Evolutionary conservation across 2,797 vertebrate species (phyloP).

Genomic region (Malurus splendens): DNA sequence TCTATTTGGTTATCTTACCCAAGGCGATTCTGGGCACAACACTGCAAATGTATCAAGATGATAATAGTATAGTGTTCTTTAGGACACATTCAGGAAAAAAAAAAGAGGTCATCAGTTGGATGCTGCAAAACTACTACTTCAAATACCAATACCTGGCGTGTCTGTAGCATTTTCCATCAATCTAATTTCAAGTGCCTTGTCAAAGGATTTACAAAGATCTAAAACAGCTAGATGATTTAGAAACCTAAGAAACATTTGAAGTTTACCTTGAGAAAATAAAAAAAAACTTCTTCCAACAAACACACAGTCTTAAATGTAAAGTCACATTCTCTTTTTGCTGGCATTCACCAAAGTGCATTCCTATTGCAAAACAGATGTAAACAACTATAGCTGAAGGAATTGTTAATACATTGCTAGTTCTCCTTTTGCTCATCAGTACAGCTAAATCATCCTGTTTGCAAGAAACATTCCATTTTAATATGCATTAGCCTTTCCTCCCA

Average conservation of each 20-base stretch:
- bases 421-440: not conserved
- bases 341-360: not conserved
- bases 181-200: not conserved
- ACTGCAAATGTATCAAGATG: not conserved
- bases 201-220: not conserved
- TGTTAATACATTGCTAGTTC: not conserved
- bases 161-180: not conserved
- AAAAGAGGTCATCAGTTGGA: not conserved
- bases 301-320: not conserved
- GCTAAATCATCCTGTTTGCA: slow-evolving; percentile 14
- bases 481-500: not conserved
- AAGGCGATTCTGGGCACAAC: not conserved
- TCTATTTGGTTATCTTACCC: not conserved
- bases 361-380: not conserved
- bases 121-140: not conserved
- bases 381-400: not conserved
- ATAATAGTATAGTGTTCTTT: not conserved
- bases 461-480: not conserved
- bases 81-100: not conserved
- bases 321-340: not conserved
- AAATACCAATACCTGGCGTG: not conserved
- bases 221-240: not conserved
- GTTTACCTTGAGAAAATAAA: not conserved
- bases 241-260: not conserved
- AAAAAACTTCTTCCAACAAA: not conserved